Evolutionary conservation across 1,140 invertebrate genomes (phyloP).

Genomic region (Drosophila neocordata): DNA sequence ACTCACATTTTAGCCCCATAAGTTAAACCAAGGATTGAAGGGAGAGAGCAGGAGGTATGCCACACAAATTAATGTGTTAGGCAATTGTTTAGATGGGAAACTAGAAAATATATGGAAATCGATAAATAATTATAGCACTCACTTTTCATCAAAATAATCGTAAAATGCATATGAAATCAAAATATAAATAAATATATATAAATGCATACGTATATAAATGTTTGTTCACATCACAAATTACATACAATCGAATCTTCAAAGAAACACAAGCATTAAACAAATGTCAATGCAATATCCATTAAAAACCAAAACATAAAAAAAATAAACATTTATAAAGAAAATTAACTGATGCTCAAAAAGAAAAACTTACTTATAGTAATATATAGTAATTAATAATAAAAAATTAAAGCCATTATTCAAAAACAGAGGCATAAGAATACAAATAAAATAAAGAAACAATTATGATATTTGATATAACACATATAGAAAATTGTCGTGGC

Average conservation of each 20-base stretch:
- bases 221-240: conserved; percentile 32
- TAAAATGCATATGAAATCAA: conserved; percentile 47
- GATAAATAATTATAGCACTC: conserved; percentile 38
- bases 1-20: conserved; percentile 10
- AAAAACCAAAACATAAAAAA: not conserved
- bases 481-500: conserved; percentile 25
- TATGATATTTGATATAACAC: conserved; percentile 34
- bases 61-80: conserved; percentile 25
- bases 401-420: conserved; percentile 7
- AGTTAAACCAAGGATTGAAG: not conserved
- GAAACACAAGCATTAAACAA: conserved; percentile 20
- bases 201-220: conserved; percentile 18
- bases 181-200: conserved; percentile 25
- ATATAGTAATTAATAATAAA: conserved; percentile 18
- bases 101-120: conserved; percentile 39
- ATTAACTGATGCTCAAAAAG: conserved; percentile 45
- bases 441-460: conserved; percentile 28
- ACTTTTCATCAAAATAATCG: conserved; percentile 15
- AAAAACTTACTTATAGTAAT: conserved; percentile 30
- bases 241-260: conserved; percentile 2
- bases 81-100: conserved; percentile 23
- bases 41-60: not conserved
- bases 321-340: not conserved
- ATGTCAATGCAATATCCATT: conserved; percentile 34
- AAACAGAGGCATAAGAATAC: conserved; percentile 15